phyloP scores from a whole-genome alignment of 2,888 invertebrate genomes.

The Tinea semifulvella region DNA sequence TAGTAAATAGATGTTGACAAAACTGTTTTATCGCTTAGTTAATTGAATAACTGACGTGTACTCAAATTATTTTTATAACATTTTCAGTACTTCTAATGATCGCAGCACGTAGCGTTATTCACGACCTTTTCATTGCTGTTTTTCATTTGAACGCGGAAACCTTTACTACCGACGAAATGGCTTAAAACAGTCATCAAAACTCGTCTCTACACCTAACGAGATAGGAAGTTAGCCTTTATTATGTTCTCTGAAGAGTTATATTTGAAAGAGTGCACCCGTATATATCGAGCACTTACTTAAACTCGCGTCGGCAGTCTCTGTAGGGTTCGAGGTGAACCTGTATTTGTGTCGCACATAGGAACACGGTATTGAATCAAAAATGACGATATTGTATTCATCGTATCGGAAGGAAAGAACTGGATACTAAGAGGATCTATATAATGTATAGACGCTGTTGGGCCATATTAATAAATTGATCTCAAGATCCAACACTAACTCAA shows the following conservation, averaged over 20 bases:
- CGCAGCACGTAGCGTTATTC: conserved; percentile 24
- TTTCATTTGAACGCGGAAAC: conserved; percentile 29
- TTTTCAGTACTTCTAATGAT: conserved; percentile 17
- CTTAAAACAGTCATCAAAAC: conserved; percentile 23
- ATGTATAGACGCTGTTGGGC: too few species aligned
- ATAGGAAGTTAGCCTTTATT: conserved; percentile 7
- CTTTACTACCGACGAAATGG: conserved; percentile 30
- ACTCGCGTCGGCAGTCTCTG: neutral
- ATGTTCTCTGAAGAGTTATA: neutral
- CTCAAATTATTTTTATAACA: too few species aligned
- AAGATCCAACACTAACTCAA: too few species aligned
- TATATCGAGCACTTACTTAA: neutral
- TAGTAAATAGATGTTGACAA: too few species aligned
- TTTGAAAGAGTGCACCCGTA: neutral
- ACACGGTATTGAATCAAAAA: conserved; percentile 30
- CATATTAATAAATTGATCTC: too few species aligned
- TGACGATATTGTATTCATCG: neutral
- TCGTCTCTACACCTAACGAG: conserved; percentile 1
- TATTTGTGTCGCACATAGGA: conserved; percentile 24
- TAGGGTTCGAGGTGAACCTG: neutral
- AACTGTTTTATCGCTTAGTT: too few species aligned
- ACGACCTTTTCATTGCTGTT: conserved; percentile 28
- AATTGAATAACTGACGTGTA: too few species aligned
- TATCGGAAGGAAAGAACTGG: too few species aligned
- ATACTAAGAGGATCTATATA: too few species aligned